These are phyloP conservation scores for Stichopus horrens DNA, from an alignment of 53 echinoderm and acorn worm genomes.

Conservation along the genomic window DNA sequence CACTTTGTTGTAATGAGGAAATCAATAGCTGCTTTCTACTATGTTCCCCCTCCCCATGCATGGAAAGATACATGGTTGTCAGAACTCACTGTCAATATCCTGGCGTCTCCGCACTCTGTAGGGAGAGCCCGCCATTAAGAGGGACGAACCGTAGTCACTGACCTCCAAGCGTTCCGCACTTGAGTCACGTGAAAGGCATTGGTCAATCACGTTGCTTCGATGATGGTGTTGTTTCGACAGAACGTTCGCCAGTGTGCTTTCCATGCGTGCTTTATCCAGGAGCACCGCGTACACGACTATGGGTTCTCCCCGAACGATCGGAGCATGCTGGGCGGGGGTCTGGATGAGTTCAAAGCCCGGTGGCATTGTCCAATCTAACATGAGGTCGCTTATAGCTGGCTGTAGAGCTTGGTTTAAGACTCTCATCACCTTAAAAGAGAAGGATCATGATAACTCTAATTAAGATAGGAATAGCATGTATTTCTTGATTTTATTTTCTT, in stretches of 20 bases:
- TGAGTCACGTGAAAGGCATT: constrained; percentile 62
- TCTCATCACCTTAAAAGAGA: constrained; percentile 63
- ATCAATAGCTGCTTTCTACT: no score
- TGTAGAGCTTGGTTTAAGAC: constrained; percentile 79
- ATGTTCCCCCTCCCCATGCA: no score
- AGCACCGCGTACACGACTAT: constrained; percentile 91
- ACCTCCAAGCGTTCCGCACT: constrained; percentile 66
- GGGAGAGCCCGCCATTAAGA: constrained; percentile 66
- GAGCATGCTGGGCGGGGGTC: constrained; percentile 71
- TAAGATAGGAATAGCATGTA: no score
- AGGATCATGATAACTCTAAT: neutral
- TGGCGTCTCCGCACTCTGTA: constrained; percentile 50
- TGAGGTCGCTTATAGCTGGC: constrained; percentile 88
- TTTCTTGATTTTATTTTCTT: no score
- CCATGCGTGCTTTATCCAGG: constrained; percentile 77
- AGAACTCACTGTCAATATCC: constrained; percentile 44
- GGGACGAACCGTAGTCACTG: constrained; percentile 52
- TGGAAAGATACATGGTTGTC: no score
- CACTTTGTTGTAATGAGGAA: no score
- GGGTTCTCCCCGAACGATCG: constrained; percentile 74
- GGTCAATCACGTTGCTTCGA: constrained; percentile 66
- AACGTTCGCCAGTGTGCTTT: constrained; percentile 82
- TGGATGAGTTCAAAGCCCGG: constrained; percentile 85
- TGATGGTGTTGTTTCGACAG: constrained; percentile 60
- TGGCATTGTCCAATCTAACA: constrained; percentile 80